These are phyloP conservation scores for Prunella strophiata DNA, from an alignment of 2,797 vertebrate genomes.

Conservation along the genomic window DNA sequence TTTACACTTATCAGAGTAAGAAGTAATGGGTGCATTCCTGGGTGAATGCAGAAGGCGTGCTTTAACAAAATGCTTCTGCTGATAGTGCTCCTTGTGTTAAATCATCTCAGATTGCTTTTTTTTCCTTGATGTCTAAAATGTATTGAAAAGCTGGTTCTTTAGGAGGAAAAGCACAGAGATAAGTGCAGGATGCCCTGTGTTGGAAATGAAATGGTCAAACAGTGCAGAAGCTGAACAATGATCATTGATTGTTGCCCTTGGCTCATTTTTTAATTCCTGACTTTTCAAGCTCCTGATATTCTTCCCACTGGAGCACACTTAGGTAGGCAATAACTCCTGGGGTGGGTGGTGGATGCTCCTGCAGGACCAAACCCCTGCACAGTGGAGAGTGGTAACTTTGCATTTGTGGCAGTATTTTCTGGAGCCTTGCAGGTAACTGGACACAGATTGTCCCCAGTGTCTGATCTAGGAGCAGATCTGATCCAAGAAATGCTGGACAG, in stretches of 20 bases:
- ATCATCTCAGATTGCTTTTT: not conserved
- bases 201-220: not conserved
- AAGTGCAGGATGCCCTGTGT: not conserved
- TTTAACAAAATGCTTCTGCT: not conserved
- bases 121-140: not conserved
- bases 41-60: not conserved
- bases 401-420: rapidly evolving
- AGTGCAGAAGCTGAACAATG: rapidly evolving
- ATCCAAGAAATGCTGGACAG: not conserved
- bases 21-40: not conserved
- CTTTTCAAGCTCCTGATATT: not conserved
- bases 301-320: not conserved
- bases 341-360: not conserved
- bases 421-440: rapidly evolving
- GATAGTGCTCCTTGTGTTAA: not conserved
- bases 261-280: not conserved
- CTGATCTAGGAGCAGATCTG: rapidly evolving
- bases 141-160: not conserved
- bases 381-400: not conserved
- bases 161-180: not conserved
- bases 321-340: not conserved
- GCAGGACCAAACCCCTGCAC: rapidly evolving
- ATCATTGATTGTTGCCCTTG: not conserved
- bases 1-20: not conserved
- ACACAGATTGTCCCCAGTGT: not conserved